A percentile compares a stretch with the other conserved stretches of the same genome.
phyloP scores from a whole-genome alignment of 2,113 vertebrate genomes.

The Balaenoptera acutorostrata region DNA sequence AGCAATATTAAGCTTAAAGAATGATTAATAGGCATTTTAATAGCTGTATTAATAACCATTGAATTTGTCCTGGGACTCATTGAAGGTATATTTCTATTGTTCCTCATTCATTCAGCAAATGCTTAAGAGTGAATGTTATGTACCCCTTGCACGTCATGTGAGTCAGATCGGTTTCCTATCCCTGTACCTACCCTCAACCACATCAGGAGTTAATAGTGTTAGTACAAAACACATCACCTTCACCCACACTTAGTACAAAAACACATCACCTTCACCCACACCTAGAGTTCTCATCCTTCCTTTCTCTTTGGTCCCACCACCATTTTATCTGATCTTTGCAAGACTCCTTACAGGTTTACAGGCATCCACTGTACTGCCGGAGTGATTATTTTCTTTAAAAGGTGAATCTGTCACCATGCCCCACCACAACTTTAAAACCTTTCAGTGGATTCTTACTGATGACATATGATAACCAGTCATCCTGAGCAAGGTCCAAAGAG shows the following conservation, averaged over 20 bases:
- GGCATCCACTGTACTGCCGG: neutral
- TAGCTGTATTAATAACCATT: neutral
- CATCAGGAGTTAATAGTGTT: neutral
- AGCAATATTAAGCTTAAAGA: neutral
- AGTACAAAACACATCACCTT: neutral
- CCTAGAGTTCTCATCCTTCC: too few relatives aligned
- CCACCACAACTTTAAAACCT: neutral
- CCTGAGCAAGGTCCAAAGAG: neutral
- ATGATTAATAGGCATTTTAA: neutral
- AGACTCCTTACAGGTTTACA: neutral
- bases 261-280: neutral
- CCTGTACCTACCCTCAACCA: neutral
- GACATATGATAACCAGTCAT: neutral
- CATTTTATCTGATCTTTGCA: neutral
- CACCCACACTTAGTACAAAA: too few relatives aligned
- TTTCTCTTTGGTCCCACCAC: neutral
- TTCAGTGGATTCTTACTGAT: neutral
- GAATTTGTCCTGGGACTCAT: neutral
- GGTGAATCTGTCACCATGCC: neutral
- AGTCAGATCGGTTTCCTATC: neutral
- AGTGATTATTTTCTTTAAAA: neutral
- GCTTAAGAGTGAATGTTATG: neutral
- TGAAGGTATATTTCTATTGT: neutral
- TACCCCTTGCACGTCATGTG: accelerated
- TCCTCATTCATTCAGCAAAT: neutral